Evolutionary conservation across 2,113 vertebrate species (phyloP), one percentile per base, ranked within the genome.

Genomic region (Willisornis vidua): DNA sequence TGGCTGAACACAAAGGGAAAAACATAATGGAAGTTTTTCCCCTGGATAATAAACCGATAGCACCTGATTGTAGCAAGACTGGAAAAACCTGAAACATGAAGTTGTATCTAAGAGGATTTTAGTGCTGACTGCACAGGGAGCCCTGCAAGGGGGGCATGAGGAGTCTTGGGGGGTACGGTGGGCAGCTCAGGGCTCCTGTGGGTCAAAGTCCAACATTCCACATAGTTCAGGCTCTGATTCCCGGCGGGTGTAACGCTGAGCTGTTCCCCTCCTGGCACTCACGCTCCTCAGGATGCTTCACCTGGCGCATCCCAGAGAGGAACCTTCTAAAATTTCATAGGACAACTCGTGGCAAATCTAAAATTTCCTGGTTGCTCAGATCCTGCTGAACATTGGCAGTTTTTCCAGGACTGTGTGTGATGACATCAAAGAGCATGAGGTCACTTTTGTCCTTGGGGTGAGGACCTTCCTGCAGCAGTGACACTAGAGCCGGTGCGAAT

Each of bases 401-500:
- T 75, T 78, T 85, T 73, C 89, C 77, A 51, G 63, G 74, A 43
- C 39, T 84, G 29, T 29, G n/a, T 33, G 52, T 3, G 9, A 22
- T 43, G 65, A 55, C 66, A 70, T 61, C 45, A 55, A 84, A 25
- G 5, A 48, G 87, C 57, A 85, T 54, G 12, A 62, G 80, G 48
- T 74, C 3, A 5, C n/a, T 26, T 79, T 85, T 61, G 46, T 67
- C 94, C 81, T 89, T 75, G 71, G 76, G 46, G 41, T 41, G 41
- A 72, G n/a, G 61, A 67, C 61, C 65, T 92, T 55, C 35, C 81
- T 54, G 84, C 61, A 72, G 66, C 66, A 22, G 33, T 59, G 39
- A 59, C 33, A 26, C 70, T 14, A 48, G 70, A 82, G 66, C 33
- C 0, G 0, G 10, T 5, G 14, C 1, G 0, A 10, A 6, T 51